Conservation (phyloP, 2,113 vertebrate genomes). For the Tetrax tetrax region DNA sequence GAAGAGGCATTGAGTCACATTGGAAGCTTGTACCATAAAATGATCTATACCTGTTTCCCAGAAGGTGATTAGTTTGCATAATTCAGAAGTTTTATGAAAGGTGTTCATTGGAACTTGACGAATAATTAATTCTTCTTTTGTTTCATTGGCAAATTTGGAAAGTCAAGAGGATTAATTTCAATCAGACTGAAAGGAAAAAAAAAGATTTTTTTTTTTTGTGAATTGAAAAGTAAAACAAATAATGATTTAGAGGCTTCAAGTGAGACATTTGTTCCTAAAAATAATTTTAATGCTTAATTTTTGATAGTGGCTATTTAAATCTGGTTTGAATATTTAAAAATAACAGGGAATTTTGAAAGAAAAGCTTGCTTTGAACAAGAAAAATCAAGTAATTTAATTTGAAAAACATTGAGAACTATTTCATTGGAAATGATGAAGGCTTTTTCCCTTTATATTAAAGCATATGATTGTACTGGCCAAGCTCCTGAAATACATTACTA, state of each 20-base stretch:
- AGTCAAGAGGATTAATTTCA: conserved; percentile 40
- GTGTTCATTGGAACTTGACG: conserved; percentile 43
- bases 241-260: background rate
- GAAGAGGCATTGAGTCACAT: conserved; percentile 49
- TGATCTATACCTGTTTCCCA: conserved; percentile 57
- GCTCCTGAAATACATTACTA: background rate
- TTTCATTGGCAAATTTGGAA: conserved; percentile 34
- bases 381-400: background rate
- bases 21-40: conserved; percentile 35
- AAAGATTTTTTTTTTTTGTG: background rate
- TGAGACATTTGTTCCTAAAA: background rate
- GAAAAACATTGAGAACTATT: background rate
- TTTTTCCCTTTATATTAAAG: background rate
- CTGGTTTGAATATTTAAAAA: background rate
- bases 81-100: conserved; percentile 49
- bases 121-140: conserved; percentile 20
- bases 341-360: background rate
- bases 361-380: background rate
- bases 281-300: background rate
- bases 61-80: conserved; percentile 64
- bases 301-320: background rate
- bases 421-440: background rate
- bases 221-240: background rate
- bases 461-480: background rate
- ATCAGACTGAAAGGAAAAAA: conserved; percentile 13